Conservation (phyloP, 2,888 invertebrate species). For the Tenthredo amoena region DNA sequence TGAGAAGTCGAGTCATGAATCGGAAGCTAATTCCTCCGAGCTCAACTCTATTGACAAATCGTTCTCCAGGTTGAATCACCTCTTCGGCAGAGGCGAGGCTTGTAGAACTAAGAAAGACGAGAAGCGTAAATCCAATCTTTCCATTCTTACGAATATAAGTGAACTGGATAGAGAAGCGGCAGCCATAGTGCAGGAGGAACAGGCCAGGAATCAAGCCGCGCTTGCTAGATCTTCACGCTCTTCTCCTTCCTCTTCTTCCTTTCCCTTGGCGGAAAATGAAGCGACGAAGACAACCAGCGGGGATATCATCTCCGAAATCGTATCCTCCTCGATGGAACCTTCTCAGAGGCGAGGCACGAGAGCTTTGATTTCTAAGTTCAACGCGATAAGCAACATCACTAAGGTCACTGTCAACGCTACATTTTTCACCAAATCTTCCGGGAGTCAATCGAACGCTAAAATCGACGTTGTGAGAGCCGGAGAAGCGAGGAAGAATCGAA, state of each 20-base stretch:
- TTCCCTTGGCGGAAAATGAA: constrained; percentile 58
- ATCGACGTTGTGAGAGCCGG: constrained; percentile 77
- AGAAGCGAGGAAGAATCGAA: constrained; percentile 75
- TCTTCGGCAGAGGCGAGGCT: constrained; percentile 68
- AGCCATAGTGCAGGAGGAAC: constrained; percentile 84
- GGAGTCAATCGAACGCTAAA: not conserved
- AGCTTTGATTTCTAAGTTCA: constrained; percentile 83
- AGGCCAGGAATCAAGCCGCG: constrained; percentile 71
- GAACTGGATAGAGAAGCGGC: constrained; percentile 89
- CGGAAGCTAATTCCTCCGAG: constrained; percentile 61
- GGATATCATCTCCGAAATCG: constrained; percentile 69
- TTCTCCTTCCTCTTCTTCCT: constrained; percentile 8
- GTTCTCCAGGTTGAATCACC: constrained; percentile 78
- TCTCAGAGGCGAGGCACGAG: constrained; percentile 75
- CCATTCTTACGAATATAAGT: constrained; percentile 87
- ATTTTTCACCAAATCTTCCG: constrained; percentile 77
- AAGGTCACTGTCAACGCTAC: constrained; percentile 79
- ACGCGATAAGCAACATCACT: constrained; percentile 82
- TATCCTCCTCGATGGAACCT: constrained; percentile 69
- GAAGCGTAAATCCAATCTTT: constrained; percentile 82
- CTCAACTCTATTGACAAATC: constrained; percentile 76
- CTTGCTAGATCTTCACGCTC: constrained; percentile 62
- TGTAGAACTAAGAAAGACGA: constrained; percentile 69
- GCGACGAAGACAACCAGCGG: constrained; percentile 63
- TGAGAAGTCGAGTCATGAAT: constrained; percentile 73